Evolutionary conservation across 2,797 vertebrate species (phyloP).

Genomic region (Clarias laeviceps): DNA sequence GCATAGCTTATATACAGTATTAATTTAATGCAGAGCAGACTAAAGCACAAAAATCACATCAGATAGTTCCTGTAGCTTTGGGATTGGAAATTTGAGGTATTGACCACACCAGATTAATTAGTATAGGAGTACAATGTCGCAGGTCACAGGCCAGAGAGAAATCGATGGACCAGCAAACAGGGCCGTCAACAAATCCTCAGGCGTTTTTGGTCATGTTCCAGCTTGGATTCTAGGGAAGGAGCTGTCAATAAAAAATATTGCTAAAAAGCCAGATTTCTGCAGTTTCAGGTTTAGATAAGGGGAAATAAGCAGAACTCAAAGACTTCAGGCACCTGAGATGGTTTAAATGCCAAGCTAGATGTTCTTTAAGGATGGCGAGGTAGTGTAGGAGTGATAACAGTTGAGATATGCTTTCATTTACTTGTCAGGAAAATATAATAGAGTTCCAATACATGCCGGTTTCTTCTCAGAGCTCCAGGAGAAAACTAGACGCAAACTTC

Average conservation of each 20-base stretch:
- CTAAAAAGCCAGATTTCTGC: background rate
- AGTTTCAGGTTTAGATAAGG: background rate
- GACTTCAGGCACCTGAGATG: background rate
- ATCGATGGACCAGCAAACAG: constrained; percentile 12
- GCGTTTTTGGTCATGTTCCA: background rate
- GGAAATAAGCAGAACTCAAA: background rate
- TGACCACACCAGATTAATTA: constrained; percentile 24
- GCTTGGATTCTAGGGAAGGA: background rate
- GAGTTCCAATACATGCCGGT: background rate
- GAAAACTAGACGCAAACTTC: background rate
- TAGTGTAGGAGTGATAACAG: background rate
- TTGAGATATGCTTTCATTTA: background rate
- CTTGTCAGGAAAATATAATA: background rate
- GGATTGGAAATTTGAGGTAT: constrained; percentile 14
- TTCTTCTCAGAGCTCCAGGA: background rate
- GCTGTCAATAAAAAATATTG: background rate
- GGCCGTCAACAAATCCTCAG: constrained; percentile 9
- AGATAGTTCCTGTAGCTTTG: background rate
- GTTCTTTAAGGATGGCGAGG: background rate
- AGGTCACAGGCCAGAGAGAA: background rate
- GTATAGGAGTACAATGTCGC: background rate
- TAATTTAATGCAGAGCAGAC: too few species aligned
- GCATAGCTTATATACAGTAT: background rate
- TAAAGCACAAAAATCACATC: background rate
- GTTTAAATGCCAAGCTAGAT: background rate